Evolutionary conservation across 2,888 invertebrate species (phyloP), one percentile per base, ranked within the genome.

Genomic region (Deilephila porcellus): DNA sequence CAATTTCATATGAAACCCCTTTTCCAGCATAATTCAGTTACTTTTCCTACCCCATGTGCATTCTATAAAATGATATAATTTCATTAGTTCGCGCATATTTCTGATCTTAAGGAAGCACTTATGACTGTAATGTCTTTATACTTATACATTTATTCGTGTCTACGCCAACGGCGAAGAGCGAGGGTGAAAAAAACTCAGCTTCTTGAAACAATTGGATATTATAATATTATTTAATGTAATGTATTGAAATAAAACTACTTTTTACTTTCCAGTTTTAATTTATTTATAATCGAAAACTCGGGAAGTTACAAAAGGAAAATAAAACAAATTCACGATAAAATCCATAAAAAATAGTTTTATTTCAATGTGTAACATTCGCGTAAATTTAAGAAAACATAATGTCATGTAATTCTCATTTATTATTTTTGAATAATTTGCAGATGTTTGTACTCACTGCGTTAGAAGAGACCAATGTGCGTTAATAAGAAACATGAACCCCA

Each of bases 391-490:
- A 25, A 25, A 25, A 0, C 25, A 25, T 25, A 25, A 25, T 25
- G 25, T 20, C 11, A n/a, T 25, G 20, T 60, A 25, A 20, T 17
- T 4, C 29, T 60, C 17, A 29, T 60, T 29, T 60, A 11, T 60
- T 52, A 7, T 56, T 56, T 56, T 17, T 56, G 34, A 25, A 29
- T 67, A 7, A 20, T 72, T 83, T 85, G 14, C 82, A 92, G 93
- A 85, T 34, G 60, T 80, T 59, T 93, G 93, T 81, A 80, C 86
- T 52, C 83, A 81, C 75, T 93, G 93, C 76, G 79, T 90, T 0
- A 82, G 78, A 4, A 75, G 79, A 62, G 85, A 88, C 52, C 80
- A 88, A 59, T 93, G 93, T 75, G 72, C 79, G 4, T 75, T 80
- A 6, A 90, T 87, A 74, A 80, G 78, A 3, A 83, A 81, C 60